A percentile compares a stretch with the other conserved stretches of the same genome.
phyloP scores from a whole-genome alignment of 2,888 invertebrate species.

The Colostygia pectinataria region DNA sequence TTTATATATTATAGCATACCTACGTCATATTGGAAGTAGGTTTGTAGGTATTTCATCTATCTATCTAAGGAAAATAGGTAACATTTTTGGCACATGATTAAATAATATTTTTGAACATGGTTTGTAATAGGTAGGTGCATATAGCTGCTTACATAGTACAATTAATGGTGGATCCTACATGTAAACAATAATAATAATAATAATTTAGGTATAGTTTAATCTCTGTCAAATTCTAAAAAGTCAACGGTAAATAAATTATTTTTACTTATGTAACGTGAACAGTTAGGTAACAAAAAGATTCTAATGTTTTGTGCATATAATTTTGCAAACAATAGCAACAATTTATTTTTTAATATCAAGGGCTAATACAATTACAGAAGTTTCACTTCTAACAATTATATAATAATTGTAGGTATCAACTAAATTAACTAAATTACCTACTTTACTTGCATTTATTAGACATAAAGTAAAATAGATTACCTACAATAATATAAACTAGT shows the following conservation, averaged over 20 bases:
- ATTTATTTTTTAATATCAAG: slow-evolving; percentile 10
- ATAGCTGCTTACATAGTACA: too few species aligned
- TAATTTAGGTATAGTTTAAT: too few species aligned
- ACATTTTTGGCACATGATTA: slow-evolving; percentile 12
- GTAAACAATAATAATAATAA: too few species aligned
- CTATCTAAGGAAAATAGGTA: slow-evolving; percentile 6
- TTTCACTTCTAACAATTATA: slow-evolving; percentile 37
- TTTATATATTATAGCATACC: neutral
- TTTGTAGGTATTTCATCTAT: neutral
- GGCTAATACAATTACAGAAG: slow-evolving; percentile 27
- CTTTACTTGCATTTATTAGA: too few species aligned
- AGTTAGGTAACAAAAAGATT: slow-evolving; percentile 10
- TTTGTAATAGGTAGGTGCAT: too few species aligned
- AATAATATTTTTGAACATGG: neutral
- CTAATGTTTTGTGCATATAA: slow-evolving; percentile 20
- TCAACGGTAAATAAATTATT: too few species aligned
- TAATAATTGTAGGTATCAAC: neutral
- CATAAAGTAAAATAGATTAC: slow-evolving; percentile 8
- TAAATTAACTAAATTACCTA: slow-evolving; percentile 9
- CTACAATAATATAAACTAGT: slow-evolving; percentile 37
- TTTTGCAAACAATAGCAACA: slow-evolving; percentile 17
- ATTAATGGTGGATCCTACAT: too few species aligned
- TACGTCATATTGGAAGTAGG: neutral
- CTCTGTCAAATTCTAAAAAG: too few species aligned
- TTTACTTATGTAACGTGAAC: neutral